Conservation (phyloP, 2,797 vertebrate genomes). For the Thunnus albacares region DNA sequence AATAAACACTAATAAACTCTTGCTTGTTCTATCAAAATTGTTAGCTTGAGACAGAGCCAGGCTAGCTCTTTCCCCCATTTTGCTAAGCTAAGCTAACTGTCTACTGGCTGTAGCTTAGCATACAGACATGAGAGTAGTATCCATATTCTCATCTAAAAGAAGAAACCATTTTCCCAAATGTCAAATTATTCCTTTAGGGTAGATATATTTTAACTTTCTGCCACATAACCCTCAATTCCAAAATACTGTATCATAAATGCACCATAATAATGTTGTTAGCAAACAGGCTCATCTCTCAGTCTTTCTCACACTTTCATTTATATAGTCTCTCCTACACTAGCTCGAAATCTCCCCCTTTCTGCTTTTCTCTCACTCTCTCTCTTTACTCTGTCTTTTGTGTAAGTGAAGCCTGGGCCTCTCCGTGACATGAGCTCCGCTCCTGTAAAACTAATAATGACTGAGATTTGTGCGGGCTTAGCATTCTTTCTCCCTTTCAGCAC, state of each 20-base stretch:
- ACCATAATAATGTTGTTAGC: neutral
- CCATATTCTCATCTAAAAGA: too few relatives aligned
- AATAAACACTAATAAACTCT: too few relatives aligned
- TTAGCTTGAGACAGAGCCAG: too few relatives aligned
- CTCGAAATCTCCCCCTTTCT: conserved; percentile 19
- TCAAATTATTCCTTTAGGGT: neutral
- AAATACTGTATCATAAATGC: neutral
- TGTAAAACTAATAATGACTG: conserved; percentile 84
- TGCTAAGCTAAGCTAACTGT: too few relatives aligned
- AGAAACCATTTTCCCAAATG: too few relatives aligned
- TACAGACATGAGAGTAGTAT: too few relatives aligned
- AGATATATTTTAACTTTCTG: neutral
- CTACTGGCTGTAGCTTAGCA: too few relatives aligned
- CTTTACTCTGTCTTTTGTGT: conserved; percentile 76
- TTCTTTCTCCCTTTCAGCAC: conserved; percentile 80
- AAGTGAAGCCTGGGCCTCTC: conserved; percentile 77
- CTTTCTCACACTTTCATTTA: conserved; percentile 36
- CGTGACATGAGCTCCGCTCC: conserved; percentile 77
- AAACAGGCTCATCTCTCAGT: conserved; percentile 1
- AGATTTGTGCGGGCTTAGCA: conserved; percentile 83
- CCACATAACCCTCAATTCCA: neutral
- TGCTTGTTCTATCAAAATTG: too few relatives aligned
- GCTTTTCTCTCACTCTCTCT: conserved; percentile 45
- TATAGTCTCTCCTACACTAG: conserved; percentile 20
- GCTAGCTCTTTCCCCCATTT: too few relatives aligned